A percentile compares a stretch with the other conserved stretches of the same genome.
Evolutionary conservation across 2,797 vertebrate species (phyloP).

Genomic region (Brachymystax lenok): DNA sequence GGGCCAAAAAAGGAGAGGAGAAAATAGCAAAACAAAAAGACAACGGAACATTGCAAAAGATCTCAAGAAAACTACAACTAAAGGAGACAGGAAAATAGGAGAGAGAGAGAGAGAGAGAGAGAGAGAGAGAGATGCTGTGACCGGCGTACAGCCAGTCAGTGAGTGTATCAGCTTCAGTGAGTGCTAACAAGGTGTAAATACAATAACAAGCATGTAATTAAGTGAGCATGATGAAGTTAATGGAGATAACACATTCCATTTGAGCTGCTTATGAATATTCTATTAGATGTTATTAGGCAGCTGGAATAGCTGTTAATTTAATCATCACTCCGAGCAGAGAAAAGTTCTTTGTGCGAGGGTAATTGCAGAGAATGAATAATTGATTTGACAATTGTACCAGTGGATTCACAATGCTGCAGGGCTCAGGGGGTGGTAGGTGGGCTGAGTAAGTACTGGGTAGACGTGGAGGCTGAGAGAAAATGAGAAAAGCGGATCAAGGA

Average conservation of each 20-base stretch:
- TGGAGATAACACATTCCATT: slow-evolving; percentile 99
- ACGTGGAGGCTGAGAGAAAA: slow-evolving; percentile 86
- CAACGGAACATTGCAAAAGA: neutral
- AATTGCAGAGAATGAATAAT: slow-evolving; percentile 99
- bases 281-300: slow-evolving; percentile 99
- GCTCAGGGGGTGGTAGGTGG: slow-evolving; percentile 86
- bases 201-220: slow-evolving; percentile 99
- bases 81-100: slow-evolving; percentile 2
- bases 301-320: slow-evolving; percentile 99
- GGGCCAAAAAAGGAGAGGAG: neutral
- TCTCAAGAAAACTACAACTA: neutral
- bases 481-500: slow-evolving; percentile 87
- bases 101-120: slow-evolving; percentile 10
- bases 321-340: slow-evolving; percentile 99
- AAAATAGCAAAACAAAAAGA: neutral
- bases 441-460: slow-evolving; percentile 77
- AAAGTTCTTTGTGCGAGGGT: slow-evolving; percentile 99
- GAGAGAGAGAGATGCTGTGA: slow-evolving; percentile 13
- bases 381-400: slow-evolving; percentile 99
- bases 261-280: slow-evolving; percentile 99
- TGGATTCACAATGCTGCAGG: slow-evolving; percentile 87
- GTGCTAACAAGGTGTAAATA: slow-evolving; percentile 99
- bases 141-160: slow-evolving; percentile 61
- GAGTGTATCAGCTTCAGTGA: slow-evolving; percentile 87
- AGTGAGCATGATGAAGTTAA: slow-evolving; percentile 99